Evolutionary conservation across 2,113 vertebrate genomes (phyloP), one percentile per base, ranked within the genome.

Genomic region (Megalops atlanticus): DNA sequence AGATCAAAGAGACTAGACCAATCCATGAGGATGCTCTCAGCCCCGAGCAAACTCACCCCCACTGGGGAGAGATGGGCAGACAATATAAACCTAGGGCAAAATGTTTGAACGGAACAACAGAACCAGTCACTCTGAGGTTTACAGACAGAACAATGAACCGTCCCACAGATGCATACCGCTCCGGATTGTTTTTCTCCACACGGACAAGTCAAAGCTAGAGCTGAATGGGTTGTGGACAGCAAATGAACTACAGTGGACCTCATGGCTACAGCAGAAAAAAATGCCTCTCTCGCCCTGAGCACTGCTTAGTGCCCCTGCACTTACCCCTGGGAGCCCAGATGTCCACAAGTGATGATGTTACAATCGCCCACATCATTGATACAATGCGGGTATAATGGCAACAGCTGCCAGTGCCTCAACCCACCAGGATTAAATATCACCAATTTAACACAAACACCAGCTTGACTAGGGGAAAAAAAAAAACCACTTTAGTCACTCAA

Each of bases 331-430:
- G 52, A 76, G 36, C 36, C 81, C 86, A 91, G 83, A 89, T 92
- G 82, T 89, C 89, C 82, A 80, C 36, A 31, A 83, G 41, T 83
- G 78, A 85, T 88, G 89, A 92, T 82, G 89, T 92, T 90, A 91
- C 16, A 0, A 54, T 71, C 49, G 52, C 35, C 78, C 49, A 79
- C 78, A 69, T 68, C 69, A 87, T 83, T 80, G 84, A 90, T 88
- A 86, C 39, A 72, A 11, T 64, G 74, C 45, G 41, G 35, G 69
- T 11, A 82, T 79, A 85, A 88, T 78, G 68, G 71, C 80, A 79
- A 77, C 89, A 88, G 87, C 85, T 89, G 88, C 68, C 76, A 64
- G 70, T 38, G 27, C 33, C 38, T 81, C 38, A 71, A 47, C 33
- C 75, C 79, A 77, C 49, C 64, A 72, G 81, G 84, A 80, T 83